phyloP scores from a whole-genome alignment of 2,888 invertebrate species.

The Platycnemis pennipes region DNA sequence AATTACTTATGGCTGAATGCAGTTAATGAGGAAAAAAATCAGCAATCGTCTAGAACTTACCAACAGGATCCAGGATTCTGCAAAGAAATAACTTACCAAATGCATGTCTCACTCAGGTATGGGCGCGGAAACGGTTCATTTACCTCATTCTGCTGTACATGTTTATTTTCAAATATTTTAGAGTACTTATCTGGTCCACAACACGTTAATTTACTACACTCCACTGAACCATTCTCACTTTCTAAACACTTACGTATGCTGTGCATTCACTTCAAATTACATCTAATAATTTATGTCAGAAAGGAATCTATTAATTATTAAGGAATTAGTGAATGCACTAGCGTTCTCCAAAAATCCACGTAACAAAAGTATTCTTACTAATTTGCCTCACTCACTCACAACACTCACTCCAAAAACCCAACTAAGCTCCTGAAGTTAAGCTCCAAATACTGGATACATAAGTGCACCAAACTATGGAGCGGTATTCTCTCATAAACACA shows the following conservation, averaged over 20 bases:
- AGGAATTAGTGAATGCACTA: constrained; percentile 22
- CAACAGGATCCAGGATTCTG: neutral
- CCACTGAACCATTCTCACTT: constrained; percentile 61
- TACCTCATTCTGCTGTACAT: neutral
- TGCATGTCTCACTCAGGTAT: neutral
- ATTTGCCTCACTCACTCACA: constrained; percentile 66
- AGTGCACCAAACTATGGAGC: constrained; percentile 42
- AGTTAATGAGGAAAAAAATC: neutral
- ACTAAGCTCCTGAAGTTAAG: constrained; percentile 30
- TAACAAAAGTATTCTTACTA: neutral
- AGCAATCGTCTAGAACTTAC: constrained; percentile 36
- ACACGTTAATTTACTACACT: constrained; percentile 48
- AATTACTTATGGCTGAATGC: neutral
- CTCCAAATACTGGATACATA: constrained; percentile 42
- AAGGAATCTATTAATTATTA: neutral
- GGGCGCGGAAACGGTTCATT: neutral
- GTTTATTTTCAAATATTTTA: neutral
- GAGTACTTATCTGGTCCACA: constrained; percentile 42
- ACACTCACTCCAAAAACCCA: constrained; percentile 59
- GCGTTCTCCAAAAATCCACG: constrained; percentile 8
- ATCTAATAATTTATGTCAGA: neutral
- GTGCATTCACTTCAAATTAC: neutral
- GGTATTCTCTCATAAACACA: constrained; percentile 32
- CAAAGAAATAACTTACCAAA: constrained; percentile 45
- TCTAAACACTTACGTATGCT: neutral